Conservation (phyloP, 1,140 invertebrate species). For the Melitaea cinxia region DNA sequence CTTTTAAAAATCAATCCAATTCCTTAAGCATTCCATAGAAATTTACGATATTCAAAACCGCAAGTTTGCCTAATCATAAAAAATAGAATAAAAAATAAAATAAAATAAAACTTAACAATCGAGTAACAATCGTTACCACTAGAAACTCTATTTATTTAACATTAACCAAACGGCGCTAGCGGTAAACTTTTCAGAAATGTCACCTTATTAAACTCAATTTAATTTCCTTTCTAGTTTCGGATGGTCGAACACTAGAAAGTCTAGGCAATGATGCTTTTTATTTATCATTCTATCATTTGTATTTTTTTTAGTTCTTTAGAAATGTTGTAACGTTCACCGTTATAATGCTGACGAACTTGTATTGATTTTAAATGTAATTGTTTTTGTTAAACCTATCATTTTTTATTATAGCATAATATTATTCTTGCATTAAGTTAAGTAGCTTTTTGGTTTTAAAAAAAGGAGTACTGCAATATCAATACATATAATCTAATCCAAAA, state of each 20-base stretch:
- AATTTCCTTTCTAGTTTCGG: constrained; percentile 37
- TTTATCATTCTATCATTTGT: constrained; percentile 23
- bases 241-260: constrained; percentile 50
- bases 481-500: too few relatives aligned
- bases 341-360: too few relatives aligned
- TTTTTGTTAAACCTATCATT: too few relatives aligned
- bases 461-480: too few relatives aligned
- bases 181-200: constrained; percentile 17
- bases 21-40: too few relatives aligned
- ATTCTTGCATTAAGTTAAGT: too few relatives aligned
- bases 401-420: too few relatives aligned
- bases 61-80: too few relatives aligned
- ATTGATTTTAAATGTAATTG: too few relatives aligned
- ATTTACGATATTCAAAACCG: not conserved
- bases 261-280: constrained; percentile 37
- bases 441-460: too few relatives aligned
- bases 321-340: too few relatives aligned
- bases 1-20: too few relatives aligned
- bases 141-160: constrained; percentile 8
- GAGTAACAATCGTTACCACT: not conserved
- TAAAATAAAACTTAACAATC: not conserved
- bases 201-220: constrained; percentile 32
- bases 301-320: constrained; percentile 40
- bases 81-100: not conserved
- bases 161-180: constrained; percentile 9